A percentile compares a stretch with the other conserved stretches of the same genome.
Evolutionary conservation across 2,888 invertebrate genomes (phyloP).

Genomic region (Argyresthia goedartella): DNA sequence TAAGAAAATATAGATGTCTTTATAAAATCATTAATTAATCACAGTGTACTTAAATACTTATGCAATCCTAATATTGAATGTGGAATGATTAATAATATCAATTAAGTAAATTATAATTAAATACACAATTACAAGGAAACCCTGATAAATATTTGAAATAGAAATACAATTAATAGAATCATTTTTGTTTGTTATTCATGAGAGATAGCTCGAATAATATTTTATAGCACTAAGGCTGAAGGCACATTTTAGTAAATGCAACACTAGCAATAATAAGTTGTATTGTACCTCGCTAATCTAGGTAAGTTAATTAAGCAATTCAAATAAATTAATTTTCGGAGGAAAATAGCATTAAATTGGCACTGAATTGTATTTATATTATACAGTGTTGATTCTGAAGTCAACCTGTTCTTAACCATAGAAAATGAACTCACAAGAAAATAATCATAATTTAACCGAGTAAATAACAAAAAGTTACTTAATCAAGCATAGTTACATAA

Average conservation of each 20-base stretch:
- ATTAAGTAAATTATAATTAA: constrained; percentile 9
- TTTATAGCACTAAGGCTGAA: constrained; percentile 1
- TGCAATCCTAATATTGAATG: constrained; percentile 19
- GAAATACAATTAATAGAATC: not conserved
- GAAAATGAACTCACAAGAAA: no score
- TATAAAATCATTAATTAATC: constrained; percentile 53
- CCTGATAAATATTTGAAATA: not conserved
- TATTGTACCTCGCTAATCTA: not conserved
- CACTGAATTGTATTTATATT: not conserved
- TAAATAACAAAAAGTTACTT: no score
- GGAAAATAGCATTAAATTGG: not conserved
- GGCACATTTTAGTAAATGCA: constrained; percentile 3
- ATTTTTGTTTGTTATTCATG: not conserved
- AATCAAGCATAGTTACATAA: not conserved
- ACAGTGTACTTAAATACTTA: constrained; percentile 40
- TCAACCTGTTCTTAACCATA: no score
- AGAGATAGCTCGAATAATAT: no score
- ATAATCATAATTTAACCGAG: no score
- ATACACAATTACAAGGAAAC: not conserved
- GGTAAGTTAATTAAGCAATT: no score
- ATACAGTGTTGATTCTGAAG: no score
- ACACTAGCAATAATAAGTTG: not conserved
- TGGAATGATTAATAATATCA: constrained; percentile 46
- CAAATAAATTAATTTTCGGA: no score
- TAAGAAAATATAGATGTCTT: constrained; percentile 39